Evolutionary conservation across 30 jellyfish, hydroid and myxozoan genomes (phyloP), one percentile per base, ranked within the genome.

Genomic region (Aurelia coerulea): DNA sequence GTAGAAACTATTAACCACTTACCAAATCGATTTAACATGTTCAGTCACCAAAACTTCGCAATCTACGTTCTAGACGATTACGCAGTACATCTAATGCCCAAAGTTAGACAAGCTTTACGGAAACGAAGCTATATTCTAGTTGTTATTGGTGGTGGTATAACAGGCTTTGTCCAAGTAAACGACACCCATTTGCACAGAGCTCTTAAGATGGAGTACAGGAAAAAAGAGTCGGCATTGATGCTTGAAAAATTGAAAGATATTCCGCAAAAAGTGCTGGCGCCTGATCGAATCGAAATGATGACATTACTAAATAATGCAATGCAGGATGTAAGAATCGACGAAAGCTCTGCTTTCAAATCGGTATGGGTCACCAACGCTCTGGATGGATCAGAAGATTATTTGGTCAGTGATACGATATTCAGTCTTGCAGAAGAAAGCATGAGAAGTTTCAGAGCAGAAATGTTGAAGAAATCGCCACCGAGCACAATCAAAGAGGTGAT

Each of bases 61-160:
- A 90, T 90, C 54, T 90, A 90, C 64, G 97, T 82, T 33, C 80
- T 82, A 1, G 96, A 90, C 49, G 95, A 88, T 18, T 88, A 79
- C 51, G 59, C 78, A 18, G 91, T 72, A 6, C 87, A 72, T 52
- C 87, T 83, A 4, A 82, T 82, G 79, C 92, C 88, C 16, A 89
- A 82, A 53, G 64, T 71, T n/a, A 19, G 70, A 35, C 17, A 83
- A 63, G 90, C 95, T 5, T 83, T 85, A 10, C 73, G 14, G 31
- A 49, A 73, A n/a, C 18, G 75, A 56, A 72, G 91, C 42, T 76
- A 76, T 29, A 50, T 78, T 51, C 49, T 67, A 17, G 83, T 88
- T 10, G 70, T 80, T 9, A 79, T 80, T 15, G 94, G 94, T 23
- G 97, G 93, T 7, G 88, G 97, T 17, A 71, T 88, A 23, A 80